phyloP scores from a whole-genome alignment of 2,113 vertebrate genomes.

The Zosterops lateralis region DNA sequence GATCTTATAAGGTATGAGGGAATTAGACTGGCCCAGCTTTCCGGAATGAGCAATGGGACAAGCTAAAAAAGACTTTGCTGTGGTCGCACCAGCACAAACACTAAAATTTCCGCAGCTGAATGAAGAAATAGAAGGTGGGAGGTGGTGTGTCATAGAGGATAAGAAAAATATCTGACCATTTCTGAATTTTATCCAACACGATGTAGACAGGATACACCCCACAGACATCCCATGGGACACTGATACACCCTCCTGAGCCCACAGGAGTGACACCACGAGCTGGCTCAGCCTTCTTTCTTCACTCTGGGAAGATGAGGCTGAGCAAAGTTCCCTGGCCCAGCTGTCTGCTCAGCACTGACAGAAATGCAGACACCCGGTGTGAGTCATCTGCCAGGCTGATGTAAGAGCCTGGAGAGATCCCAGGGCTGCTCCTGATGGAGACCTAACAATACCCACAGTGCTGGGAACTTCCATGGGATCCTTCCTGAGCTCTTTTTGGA shows the following conservation, averaged over 20 bases:
- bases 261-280: rapidly evolving
- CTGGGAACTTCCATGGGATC: neutral
- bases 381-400: neutral
- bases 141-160: neutral
- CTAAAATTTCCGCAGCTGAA: neutral
- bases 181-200: neutral
- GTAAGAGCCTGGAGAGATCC: neutral
- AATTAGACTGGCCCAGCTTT: neutral
- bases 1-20: neutral
- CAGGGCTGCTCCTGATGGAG: neutral
- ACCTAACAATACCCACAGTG: neutral
- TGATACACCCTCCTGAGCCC: neutral
- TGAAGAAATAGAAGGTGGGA: neutral
- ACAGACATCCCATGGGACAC: neutral
- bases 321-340: neutral
- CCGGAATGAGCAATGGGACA: neutral
- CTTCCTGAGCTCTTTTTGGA: neutral
- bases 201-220: neutral
- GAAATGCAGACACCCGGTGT: neutral
- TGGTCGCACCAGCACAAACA: neutral
- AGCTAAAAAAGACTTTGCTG: neutral
- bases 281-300: neutral
- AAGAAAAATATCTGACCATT: neutral
- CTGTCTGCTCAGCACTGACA: neutral
- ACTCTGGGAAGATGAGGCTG: neutral